Base-by-base conservation (phyloP, 2,888 invertebrate genomes). In the Melinaea menophilus region DNA sequence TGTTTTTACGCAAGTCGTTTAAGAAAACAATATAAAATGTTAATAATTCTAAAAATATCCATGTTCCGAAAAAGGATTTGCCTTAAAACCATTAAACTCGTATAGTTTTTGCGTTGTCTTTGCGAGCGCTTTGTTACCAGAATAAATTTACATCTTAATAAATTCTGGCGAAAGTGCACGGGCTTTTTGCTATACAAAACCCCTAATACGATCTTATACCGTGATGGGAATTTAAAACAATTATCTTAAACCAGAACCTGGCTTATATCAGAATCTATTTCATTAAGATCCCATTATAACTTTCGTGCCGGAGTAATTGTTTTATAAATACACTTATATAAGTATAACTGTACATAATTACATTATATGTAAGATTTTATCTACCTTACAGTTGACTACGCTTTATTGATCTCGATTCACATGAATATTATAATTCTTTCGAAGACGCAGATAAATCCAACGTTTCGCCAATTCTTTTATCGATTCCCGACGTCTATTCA, bases 111-210 rank as follows among this genome's bases (percentile, higher is more conserved):
- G 83, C 71, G 77, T 73, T 71, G 78, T 77, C 76, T 76, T 65
- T 56, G 68, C 58, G 66, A 69, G 74, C 75, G 77, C 81, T 85
- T 84, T 86, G 85, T 84, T 79, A 74, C 75, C 78, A 72, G 86
- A 86, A 88, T 88, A 87, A 86, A 88, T 88, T 88, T 88, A 86
- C 86, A 88, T 88, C 80, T 81, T 81, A 85, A 84, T 83, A 85
- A 85, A 86, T 79, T 78, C 76, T 71, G 70, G 75, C 69, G 74
- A 73, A 76, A 75, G 76, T 80, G 77, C 75, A 75, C 75, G 74
- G 68, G 77, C 79, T 87, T 88, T 88, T 86, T 85, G 80, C 77
- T 66, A 55, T 64, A 73, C 71, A 71, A 71, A 71, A 74, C 71
- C 77, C 76, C 75, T 82, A 83, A 85, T 84, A 84, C 82, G 79